These are phyloP conservation scores for Lasioglossum morio DNA, from an alignment of 2,888 invertebrate genomes.

Conservation along the genomic window DNA sequence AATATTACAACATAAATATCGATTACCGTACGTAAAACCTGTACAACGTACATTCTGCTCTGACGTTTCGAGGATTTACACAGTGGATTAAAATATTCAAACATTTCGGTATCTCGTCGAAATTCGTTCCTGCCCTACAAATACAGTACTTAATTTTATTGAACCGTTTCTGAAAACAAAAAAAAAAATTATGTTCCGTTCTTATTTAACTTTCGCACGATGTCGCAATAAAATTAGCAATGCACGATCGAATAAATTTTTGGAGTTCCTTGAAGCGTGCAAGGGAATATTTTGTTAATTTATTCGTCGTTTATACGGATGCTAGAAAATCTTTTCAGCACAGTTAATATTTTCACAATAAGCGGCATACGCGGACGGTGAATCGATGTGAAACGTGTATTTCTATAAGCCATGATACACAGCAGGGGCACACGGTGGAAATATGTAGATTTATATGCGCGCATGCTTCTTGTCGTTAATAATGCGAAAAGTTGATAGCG, in stretches of 20 bases:
- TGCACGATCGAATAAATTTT: too few species aligned
- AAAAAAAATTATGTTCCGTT: background rate
- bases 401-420: background rate
- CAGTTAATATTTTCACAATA: slow-evolving; percentile 22
- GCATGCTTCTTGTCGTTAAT: slow-evolving; percentile 36
- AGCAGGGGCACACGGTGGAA: background rate
- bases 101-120: background rate
- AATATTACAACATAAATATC: slow-evolving; percentile 12
- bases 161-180: background rate
- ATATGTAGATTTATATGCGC: slow-evolving; percentile 50
- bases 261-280: background rate
- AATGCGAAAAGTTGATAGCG: slow-evolving; percentile 34
- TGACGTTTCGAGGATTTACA: background rate
- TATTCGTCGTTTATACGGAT: background rate
- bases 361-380: background rate
- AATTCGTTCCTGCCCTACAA: background rate
- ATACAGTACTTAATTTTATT: background rate
- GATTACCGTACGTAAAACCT: background rate
- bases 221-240: too few species aligned
- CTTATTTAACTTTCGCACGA: background rate
- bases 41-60: background rate
- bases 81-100: background rate
- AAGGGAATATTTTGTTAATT: background rate
- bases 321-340: background rate
- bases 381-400: background rate